Evolutionary conservation across 2,797 vertebrate species (phyloP).

Genomic region (Ctenosaura bakeri): DNA sequence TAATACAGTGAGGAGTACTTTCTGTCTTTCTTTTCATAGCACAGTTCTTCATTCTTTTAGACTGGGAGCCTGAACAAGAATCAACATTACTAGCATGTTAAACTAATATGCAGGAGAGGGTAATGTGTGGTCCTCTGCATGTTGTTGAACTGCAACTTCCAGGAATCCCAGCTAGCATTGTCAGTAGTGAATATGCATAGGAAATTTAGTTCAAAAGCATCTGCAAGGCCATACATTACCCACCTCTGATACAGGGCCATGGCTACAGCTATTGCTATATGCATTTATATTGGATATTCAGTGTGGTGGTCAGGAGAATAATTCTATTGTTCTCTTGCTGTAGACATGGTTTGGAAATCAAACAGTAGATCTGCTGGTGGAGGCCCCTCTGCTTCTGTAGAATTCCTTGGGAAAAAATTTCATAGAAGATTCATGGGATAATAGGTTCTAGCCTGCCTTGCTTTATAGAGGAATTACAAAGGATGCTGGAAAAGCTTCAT

Average conservation of each 20-base stretch:
- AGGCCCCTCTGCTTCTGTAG: not conserved
- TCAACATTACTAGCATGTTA: not conserved
- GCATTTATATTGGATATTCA: not conserved
- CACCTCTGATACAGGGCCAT: no score
- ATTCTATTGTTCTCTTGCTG: not conserved
- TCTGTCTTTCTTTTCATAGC: not conserved
- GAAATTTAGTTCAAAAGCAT: no score
- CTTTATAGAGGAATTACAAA: constrained; percentile 1
- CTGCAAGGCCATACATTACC: no score
- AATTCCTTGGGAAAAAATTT: not conserved
- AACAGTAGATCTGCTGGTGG: no score
- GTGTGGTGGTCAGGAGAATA: not conserved
- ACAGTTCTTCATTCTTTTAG: not conserved
- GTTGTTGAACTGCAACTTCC: no score
- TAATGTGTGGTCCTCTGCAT: no score
- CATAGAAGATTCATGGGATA: not conserved
- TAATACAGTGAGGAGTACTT: not conserved
- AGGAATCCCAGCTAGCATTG: no score
- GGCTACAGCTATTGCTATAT: not conserved
- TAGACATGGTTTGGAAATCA: no score
- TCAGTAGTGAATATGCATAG: no score
- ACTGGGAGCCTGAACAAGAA: not conserved
- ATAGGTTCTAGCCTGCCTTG: not conserved
- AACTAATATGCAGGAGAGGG: not conserved
- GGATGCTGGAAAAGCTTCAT: not conserved